phyloP scores from a whole-genome alignment of 2,797 vertebrate genomes.

The Paguma larvata region DNA sequence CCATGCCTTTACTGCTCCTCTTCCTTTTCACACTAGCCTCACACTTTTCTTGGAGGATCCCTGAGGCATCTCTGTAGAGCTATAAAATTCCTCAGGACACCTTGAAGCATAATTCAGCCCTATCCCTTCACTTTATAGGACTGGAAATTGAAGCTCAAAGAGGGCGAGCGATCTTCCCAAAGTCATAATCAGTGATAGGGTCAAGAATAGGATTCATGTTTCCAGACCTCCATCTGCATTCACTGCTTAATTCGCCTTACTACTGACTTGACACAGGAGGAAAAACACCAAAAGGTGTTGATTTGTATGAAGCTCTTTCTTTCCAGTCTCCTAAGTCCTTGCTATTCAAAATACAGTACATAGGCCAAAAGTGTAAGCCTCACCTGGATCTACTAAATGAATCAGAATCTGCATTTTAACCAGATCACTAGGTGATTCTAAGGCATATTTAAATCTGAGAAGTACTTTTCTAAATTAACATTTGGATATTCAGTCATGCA shows the following conservation, averaged over 20 bases:
- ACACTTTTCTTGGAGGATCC: neutral
- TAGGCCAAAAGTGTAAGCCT: neutral
- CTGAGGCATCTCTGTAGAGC: neutral
- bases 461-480: constrained; percentile 32
- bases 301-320: neutral
- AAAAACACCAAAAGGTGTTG: neutral
- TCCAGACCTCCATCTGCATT: neutral
- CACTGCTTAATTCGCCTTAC: neutral
- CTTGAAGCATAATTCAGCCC: neutral
- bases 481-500: neutral
- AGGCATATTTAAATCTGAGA: neutral
- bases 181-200: neutral
- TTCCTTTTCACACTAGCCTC: neutral
- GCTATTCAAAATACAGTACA: neutral
- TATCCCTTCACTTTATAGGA: neutral
- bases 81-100: neutral
- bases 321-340: neutral
- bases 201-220: neutral
- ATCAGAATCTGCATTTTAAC: constrained; percentile 24
- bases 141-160: constrained; percentile 30
- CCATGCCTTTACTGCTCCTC: neutral
- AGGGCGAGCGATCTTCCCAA: neutral
- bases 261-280: neutral
- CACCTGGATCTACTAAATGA: neutral
- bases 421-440: neutral